A percentile compares a stretch with the other conserved stretches of the same genome.
These are phyloP conservation scores for Drosophila saltans DNA, from an alignment of 1,140 invertebrate species.

Conservation along the genomic window DNA sequence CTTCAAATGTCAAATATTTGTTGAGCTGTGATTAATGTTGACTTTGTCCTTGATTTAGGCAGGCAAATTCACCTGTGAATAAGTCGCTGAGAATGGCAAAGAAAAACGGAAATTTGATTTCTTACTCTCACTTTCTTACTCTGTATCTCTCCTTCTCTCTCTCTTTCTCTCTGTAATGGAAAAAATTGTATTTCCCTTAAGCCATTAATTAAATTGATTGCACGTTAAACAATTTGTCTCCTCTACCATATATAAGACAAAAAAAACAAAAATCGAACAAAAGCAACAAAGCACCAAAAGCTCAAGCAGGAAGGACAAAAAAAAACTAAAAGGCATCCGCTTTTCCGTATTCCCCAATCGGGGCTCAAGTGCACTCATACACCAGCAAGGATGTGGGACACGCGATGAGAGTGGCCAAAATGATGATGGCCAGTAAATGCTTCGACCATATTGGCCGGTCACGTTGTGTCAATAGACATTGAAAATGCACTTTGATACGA, in stretches of 20 bases:
- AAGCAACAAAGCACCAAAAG: conserved; percentile 2
- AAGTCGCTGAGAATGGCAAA: conserved; percentile 27
- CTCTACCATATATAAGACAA: neutral
- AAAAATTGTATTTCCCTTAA: conserved; percentile 40
- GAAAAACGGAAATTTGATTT: conserved; percentile 57
- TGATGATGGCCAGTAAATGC: conserved; percentile 43
- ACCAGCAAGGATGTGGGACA: conserved; percentile 1
- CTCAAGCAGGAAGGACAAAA: conserved; percentile 27
- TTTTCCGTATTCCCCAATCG: conserved; percentile 1
- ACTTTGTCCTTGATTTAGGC: conserved; percentile 55
- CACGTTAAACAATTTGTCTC: conserved; percentile 64
- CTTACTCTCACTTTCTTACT: conserved; percentile 43
- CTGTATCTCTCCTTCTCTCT: neutral
- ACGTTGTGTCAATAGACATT: conserved; percentile 73
- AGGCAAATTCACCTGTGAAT: conserved; percentile 60
- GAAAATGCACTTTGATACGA: conserved; percentile 68
- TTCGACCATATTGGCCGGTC: conserved; percentile 53
- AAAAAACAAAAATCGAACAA: conserved; percentile 40
- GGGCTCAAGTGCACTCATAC: conserved; percentile 41
- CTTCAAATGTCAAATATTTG: conserved; percentile 79
- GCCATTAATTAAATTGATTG: conserved; percentile 77
- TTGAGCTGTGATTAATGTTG: conserved; percentile 81
- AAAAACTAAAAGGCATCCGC: conserved; percentile 26
- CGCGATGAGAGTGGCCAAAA: neutral
- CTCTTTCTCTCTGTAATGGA: conserved; percentile 36